Conservation (phyloP, 2,888 invertebrate genomes). For the Drosophila kokeensis region DNA sequence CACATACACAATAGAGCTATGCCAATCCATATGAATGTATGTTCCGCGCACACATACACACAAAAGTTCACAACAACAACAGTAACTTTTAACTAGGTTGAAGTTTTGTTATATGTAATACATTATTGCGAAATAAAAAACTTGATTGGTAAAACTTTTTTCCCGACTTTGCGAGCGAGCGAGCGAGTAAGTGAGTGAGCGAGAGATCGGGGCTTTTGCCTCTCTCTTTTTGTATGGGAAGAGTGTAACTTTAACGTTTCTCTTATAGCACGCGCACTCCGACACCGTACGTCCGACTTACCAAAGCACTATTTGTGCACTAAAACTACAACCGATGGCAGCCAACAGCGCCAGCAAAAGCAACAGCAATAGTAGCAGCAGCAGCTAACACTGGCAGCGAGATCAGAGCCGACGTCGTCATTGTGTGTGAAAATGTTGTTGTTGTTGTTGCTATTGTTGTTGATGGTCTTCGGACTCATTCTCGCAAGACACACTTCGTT, state of each 20-base stretch:
- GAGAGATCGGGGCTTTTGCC: constrained; percentile 65
- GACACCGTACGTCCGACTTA: constrained; percentile 50
- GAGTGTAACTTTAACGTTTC: constrained; percentile 47
- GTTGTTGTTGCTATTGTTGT: background rate
- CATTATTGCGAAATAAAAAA: constrained; percentile 81
- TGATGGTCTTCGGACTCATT: constrained; percentile 43
- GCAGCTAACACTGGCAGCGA: constrained; percentile 23
- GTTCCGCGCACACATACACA: constrained; percentile 55
- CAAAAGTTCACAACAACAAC: constrained; percentile 73
- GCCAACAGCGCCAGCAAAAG: constrained; percentile 18
- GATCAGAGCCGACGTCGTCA: constrained; percentile 43
- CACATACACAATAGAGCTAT: constrained; percentile 31
- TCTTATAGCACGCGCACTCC: constrained; percentile 53
- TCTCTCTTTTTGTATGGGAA: constrained; percentile 52
- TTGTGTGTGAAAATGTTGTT: constrained; percentile 47
- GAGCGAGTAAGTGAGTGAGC: constrained; percentile 63
- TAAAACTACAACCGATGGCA: constrained; percentile 51
- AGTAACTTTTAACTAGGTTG: constrained; percentile 79
- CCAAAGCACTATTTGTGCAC: constrained; percentile 63
- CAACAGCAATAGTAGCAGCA: constrained; percentile 10
- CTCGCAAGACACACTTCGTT: constrained; percentile 51
- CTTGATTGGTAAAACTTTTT: constrained; percentile 81
- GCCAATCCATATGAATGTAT: constrained; percentile 50
- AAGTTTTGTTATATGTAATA: constrained; percentile 78
- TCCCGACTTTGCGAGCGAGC: constrained; percentile 66